Conservation (phyloP, 2,888 invertebrate genomes). For the Ormyrus thymus region DNA sequence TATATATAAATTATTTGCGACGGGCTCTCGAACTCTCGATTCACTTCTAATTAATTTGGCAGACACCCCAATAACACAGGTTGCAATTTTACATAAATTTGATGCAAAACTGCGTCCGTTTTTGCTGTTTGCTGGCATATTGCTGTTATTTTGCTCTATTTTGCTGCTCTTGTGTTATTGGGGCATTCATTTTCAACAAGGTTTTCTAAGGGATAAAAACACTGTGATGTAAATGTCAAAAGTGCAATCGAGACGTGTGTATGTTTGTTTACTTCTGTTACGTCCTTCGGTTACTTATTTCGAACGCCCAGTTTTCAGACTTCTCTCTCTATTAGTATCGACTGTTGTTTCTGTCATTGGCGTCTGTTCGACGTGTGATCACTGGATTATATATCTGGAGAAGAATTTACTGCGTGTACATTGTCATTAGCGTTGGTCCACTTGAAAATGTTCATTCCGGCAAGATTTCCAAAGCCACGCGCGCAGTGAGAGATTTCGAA, state of each 20-base stretch:
- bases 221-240: conserved; percentile 21
- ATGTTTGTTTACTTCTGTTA: too few relatives aligned
- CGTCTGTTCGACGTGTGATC: conserved; percentile 27
- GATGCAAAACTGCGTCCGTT: too few relatives aligned
- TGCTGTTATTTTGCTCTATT: too few relatives aligned
- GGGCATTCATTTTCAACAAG: conserved; percentile 18
- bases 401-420: not conserved
- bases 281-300: too few relatives aligned
- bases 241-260: conserved; percentile 15
- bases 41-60: conserved; percentile 1
- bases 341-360: conserved; percentile 37
- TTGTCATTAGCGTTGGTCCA: not conserved
- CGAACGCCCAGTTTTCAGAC: not conserved
- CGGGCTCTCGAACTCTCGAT: conserved; percentile 37
- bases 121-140: too few relatives aligned
- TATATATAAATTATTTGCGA: conserved; percentile 1
- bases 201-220: conserved; percentile 26
- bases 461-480: not conserved
- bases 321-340: not conserved
- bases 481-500: conserved; percentile 5
- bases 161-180: too few relatives aligned
- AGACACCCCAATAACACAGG: too few relatives aligned
- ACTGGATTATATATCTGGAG: not conserved
- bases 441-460: conserved; percentile 1
- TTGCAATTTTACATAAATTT: too few relatives aligned